Base-by-base conservation (phyloP, 2,797 vertebrate species). In the Pseudocheirus occidentalis region DNA sequence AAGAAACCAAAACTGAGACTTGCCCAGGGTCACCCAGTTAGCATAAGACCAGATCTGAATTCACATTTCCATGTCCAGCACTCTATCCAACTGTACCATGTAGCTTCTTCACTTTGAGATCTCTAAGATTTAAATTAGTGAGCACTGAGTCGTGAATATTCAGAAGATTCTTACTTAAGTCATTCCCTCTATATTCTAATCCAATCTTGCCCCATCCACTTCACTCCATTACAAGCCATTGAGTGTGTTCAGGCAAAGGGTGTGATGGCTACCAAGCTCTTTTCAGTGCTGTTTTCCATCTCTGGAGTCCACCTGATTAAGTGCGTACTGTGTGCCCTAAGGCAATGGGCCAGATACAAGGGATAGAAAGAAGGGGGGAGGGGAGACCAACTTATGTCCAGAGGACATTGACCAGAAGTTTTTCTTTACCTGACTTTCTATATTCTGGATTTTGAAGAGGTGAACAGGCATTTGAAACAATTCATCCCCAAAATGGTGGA, bases 361-460 rank as follows among this genome's bases (percentile, higher is more conserved):
- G 14, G 16, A n/a, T 6, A 40, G 62, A n/a, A 18, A 18, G 14
- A 66, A 34, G 9, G 62, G 13, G 5, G 27, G 5, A 27, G 27
- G 62, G 62, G 3, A 11, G 34, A 66, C 62, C 62, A 66, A n/a
- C 14, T 34, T 14, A 66, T 18, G 5, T 66, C 14, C 14, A 34
- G 59, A 62, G 59, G 59, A 62, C 13, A 34, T 34, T 5, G 13
- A 16, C 13, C 59, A 73, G 5, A n/a, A 73, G 16, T n/a, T 21
- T 73, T n/a, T n/a, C 4, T 93, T 97, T 98, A 98, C 98, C 98
- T 98, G 97, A n/a, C 90, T 97, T 59, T 98, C 97, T 95, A 97
- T 56, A 24, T 98, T 95, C 91, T 97, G 95, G 91, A 97, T 95
- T 95, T 93, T 97, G 91, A 98, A 95, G 62, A 98, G 95, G n/a